Evolutionary conservation across 2,797 vertebrate species (phyloP), one percentile per base, ranked within the genome.

Genomic region (Poecilia gillii): DNA sequence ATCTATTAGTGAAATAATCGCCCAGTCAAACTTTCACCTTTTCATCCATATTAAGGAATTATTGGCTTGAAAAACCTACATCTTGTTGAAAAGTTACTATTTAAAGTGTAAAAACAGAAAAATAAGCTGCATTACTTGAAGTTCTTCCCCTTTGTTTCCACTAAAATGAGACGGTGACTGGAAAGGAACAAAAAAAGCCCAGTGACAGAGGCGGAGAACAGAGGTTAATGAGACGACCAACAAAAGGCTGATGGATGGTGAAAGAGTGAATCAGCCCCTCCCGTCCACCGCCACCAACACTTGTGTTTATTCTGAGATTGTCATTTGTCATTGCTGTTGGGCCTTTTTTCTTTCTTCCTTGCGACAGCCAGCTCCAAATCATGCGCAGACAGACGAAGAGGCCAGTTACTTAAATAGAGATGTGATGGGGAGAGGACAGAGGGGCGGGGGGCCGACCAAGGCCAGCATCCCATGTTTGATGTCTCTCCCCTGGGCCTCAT

Each of bases 381-480:
- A 92, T 86, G 90, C 85, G 83, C 87, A 88, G 93, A 94, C 93
- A 95, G 94, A 94, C 81, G 87, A 90, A 89, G 87, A 85, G 85
- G 89, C 89, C 88, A 93, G 90, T 82, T 87, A 89, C 89, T 89
- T 89, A 92, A 91, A 93, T 92, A 92, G 90, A 90, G 90, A 91
- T 85, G 87, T 87, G 81, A 85, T 45, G 47, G 79, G 45, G 43
- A 45, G 74, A 72, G 28, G 72, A 45, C 28, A 43, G 76, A 47
- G 59, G 73, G 62, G 7, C 13, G n/a, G 78, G 36, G 79, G 39
- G 20, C 51, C 76, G 70, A 82, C 84, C 89, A 92, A 92, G 92
- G 90, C 91, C 91, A 93, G 85, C 90, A 89, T 92, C 93, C 90
- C 90, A 88, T 80, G 89, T 95, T 95, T 94, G 93, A 95, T 93